These are phyloP conservation scores for Cartodere bifasciata DNA, from an alignment of 2,888 invertebrate genomes.

Conservation along the genomic window DNA sequence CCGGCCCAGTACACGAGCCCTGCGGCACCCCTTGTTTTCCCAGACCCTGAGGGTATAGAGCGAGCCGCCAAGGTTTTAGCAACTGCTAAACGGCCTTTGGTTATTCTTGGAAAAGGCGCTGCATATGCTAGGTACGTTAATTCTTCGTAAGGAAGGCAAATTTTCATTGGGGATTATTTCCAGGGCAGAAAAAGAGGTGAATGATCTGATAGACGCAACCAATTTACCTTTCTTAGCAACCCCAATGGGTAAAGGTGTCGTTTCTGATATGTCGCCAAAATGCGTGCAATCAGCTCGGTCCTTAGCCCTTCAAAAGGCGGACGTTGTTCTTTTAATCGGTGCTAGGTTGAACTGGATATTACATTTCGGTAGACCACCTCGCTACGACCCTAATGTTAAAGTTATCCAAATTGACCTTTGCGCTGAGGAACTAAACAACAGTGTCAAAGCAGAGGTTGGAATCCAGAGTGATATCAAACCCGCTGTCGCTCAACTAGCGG, in stretches of 20 bases:
- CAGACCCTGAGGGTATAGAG: conserved; percentile 55
- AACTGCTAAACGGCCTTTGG: conserved; percentile 66
- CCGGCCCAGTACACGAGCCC: conserved; percentile 40
- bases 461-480: conserved; percentile 76
- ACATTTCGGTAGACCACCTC: conserved; percentile 84
- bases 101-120: conserved; percentile 71
- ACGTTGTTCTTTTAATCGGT: conserved; percentile 65
- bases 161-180: too few species aligned
- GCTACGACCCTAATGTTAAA: conserved; percentile 72
- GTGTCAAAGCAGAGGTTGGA: conserved; percentile 63
- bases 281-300: conserved; percentile 85
- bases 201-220: conserved; percentile 54
- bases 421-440: conserved; percentile 89
- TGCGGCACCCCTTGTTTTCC: conserved; percentile 53
- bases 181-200: conserved; percentile 61
- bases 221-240: conserved; percentile 85
- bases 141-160: too few species aligned
- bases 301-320: conserved; percentile 71
- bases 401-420: conserved; percentile 83
- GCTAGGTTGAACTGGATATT: conserved; percentile 96
- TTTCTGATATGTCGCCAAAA: conserved; percentile 51
- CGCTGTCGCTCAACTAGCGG: conserved; percentile 50
- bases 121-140: conserved; percentile 15
- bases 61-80: conserved; percentile 56
- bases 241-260: conserved; percentile 87